Conservation (phyloP, 2,888 invertebrate genomes). For the Saturnia pavonia region DNA sequence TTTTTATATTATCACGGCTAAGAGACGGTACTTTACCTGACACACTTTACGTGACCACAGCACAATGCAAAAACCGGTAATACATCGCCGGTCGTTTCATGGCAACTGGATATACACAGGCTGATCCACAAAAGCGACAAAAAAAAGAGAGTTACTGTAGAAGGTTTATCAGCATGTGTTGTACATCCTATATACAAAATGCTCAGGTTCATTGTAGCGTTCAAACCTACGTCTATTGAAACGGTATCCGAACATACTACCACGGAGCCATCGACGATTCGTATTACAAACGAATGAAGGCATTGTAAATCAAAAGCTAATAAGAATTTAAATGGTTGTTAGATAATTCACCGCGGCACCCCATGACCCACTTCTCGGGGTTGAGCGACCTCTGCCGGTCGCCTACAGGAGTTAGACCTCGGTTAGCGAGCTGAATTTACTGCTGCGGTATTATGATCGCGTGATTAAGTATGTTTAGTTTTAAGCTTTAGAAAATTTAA, state of each 20-base stretch:
- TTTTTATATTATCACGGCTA: no score
- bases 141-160: no score
- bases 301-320: not conserved
- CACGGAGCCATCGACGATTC: not conserved
- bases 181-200: no score
- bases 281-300: not conserved
- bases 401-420: conserved; percentile 7
- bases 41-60: no score
- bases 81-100: no score
- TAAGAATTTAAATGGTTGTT: conserved; percentile 3
- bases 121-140: no score
- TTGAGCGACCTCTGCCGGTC: conserved; percentile 10
- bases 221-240: not conserved
- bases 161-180: no score
- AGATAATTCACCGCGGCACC: conserved; percentile 4
- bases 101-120: no score
- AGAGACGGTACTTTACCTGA: no score
- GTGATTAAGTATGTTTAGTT: not conserved
- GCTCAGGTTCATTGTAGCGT: not conserved
- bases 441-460: conserved; percentile 10
- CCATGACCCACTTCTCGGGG: conserved; percentile 8
- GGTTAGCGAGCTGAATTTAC: conserved; percentile 8
- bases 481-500: no score
- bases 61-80: no score
- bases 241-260: no score